Base-by-base conservation (phyloP, 1,140 invertebrate species). In the Ruditapes philippinarum region DNA sequence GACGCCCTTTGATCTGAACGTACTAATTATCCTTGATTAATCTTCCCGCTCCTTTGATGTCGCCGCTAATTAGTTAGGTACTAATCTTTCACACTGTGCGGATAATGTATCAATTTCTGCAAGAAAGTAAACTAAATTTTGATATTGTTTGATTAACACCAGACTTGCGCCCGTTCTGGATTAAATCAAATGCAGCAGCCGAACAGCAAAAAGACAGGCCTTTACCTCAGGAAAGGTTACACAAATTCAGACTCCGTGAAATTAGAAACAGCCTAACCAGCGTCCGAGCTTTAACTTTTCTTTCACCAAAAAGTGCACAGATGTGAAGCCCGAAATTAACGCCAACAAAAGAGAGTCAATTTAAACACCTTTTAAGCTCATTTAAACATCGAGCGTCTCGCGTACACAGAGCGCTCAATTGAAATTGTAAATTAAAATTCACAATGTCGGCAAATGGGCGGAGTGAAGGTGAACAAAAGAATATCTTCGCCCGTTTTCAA, bases 281-380 rank as follows among this genome's bases (percentile, higher is more conserved):
- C n/a, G 54, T 51, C 45, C 31, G 12, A n/a, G 22, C 5, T 51
- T 65, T 81, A 57, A 62, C 79, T 81, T 65, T 62, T 57, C 51
- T 65, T 65, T 45, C 14, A 19, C 31, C 12, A 42, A 42, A 9
- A 9, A 19, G 17, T 7, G 33, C 54, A 65, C 79, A 81, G 79
- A 81, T 81, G 79, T 42, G 54, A 12, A 40, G 36, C 79, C 25
- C 38, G 1, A 62, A 62, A 81, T 65, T 65, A 81, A 81, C 40
- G 33, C 38, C 51, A 81, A 81, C 79, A 81, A 81, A 62, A 81
- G 36, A 38, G 33, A 38, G 54, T 62, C 33, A 81, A 62, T 62
- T 62, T 62, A 33, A n/a, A 65, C 79, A 81, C 79, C 79, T 81
- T 81, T 78, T 78, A 78, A 78, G 45, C 45, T 49, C 74, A 65